A percentile compares a stretch with the other conserved stretches of the same genome.
phyloP scores from a whole-genome alignment of 2,888 invertebrate species.

The Drosophila birchii region DNA sequence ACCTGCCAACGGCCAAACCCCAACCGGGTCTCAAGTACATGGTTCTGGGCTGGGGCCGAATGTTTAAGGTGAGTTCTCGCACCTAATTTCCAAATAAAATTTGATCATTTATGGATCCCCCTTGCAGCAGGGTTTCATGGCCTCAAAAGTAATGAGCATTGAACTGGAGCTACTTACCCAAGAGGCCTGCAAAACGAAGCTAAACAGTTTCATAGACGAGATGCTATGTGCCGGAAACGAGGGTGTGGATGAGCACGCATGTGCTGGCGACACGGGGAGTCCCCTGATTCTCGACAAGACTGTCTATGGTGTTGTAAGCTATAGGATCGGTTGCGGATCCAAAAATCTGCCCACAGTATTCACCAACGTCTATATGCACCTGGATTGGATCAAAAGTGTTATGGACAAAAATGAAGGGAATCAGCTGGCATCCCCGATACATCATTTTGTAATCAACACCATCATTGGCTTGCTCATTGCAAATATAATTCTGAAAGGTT shows the following conservation, averaged over 20 bases:
- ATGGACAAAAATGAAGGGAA: background rate
- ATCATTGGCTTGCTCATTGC: background rate
- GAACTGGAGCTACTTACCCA: constrained; percentile 38
- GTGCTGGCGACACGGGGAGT: constrained; percentile 63
- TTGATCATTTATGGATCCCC: too few relatives aligned
- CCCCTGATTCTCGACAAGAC: constrained; percentile 54
- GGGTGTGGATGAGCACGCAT: constrained; percentile 44
- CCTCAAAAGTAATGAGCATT: constrained; percentile 50
- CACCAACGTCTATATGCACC: constrained; percentile 56
- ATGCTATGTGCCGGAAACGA: constrained; percentile 62
- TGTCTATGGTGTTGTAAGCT: constrained; percentile 54
- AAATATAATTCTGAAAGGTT: constrained; percentile 29
- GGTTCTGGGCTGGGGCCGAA: constrained; percentile 67
- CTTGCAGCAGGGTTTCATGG: constrained; percentile 53
- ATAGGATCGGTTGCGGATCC: constrained; percentile 57
- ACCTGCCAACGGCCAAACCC: constrained; percentile 40
- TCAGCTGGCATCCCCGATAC: background rate
- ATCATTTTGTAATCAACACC: background rate
- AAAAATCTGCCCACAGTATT: constrained; percentile 49
- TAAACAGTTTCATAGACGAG: constrained; percentile 39
- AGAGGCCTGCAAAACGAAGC: constrained; percentile 11
- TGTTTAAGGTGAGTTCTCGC: constrained; percentile 46
- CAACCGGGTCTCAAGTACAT: constrained; percentile 16
- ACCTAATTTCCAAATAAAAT: background rate
- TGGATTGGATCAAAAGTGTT: constrained; percentile 45